phyloP scores from a whole-genome alignment of 1,140 invertebrate genomes.

The Stegodyphus dumicola region DNA sequence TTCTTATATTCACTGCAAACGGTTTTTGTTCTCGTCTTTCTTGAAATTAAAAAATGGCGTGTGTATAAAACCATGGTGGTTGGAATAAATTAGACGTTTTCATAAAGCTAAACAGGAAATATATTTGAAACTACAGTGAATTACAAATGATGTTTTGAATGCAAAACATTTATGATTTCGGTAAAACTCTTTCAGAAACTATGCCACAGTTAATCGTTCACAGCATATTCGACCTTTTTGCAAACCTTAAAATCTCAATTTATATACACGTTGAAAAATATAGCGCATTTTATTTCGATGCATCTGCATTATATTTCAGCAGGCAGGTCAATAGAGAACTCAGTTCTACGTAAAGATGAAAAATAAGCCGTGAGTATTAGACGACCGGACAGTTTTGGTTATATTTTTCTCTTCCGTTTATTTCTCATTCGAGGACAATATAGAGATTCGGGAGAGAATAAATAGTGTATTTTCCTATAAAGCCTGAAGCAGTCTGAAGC shows the following conservation, averaged over 20 bases:
- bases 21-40: too few relatives aligned
- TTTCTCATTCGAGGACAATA: background rate
- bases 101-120: too few relatives aligned
- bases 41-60: too few relatives aligned
- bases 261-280: background rate
- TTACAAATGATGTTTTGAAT: too few relatives aligned
- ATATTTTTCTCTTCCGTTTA: conserved; percentile 10
- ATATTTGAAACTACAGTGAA: too few relatives aligned
- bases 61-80: too few relatives aligned
- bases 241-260: background rate
- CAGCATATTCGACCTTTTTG: too few relatives aligned
- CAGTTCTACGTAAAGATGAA: background rate
- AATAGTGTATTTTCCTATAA: conserved; percentile 37
- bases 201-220: too few relatives aligned
- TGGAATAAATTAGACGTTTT: too few relatives aligned
- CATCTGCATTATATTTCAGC: background rate
- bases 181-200: too few relatives aligned
- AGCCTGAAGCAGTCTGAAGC: background rate
- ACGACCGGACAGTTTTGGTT: conserved; percentile 8
- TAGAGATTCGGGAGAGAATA: conserved; percentile 36
- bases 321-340: background rate
- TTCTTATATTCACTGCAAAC: too few relatives aligned
- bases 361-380: conserved; percentile 32
- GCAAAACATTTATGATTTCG: too few relatives aligned
- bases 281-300: background rate